These are phyloP conservation scores for Genyomyrus donnyi DNA, from an alignment of 2,113 vertebrate genomes.

Conservation along the genomic window DNA sequence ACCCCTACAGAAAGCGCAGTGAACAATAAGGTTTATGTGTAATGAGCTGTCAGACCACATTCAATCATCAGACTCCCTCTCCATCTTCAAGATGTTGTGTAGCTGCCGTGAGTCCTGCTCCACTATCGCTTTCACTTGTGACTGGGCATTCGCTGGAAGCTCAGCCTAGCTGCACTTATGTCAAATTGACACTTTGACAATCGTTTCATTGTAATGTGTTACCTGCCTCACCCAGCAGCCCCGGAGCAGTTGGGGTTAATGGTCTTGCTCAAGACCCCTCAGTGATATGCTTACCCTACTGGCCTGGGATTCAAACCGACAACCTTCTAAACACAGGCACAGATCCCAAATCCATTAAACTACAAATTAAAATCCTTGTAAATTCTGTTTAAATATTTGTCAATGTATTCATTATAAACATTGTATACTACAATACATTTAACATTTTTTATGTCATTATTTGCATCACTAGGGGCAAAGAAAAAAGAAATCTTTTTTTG, in stretches of 20 bases:
- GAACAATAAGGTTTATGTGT: background rate
- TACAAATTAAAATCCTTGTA: background rate
- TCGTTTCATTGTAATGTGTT: background rate
- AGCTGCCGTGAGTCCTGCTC: background rate
- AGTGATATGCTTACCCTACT: background rate
- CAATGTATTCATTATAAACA: background rate
- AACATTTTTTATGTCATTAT: background rate
- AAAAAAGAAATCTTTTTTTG: too few relatives aligned
- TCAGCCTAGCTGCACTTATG: background rate
- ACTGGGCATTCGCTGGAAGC: background rate
- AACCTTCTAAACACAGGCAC: background rate
- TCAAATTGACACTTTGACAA: background rate
- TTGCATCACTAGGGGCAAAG: background rate
- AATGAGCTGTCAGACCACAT: background rate
- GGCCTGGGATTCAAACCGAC: background rate
- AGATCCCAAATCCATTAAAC: background rate
- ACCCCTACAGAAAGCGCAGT: constrained; percentile 41
- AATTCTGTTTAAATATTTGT: background rate
- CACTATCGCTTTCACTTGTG: background rate
- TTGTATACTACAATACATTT: background rate
- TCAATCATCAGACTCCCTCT: background rate
- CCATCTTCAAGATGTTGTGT: background rate
- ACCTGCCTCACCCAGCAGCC: background rate
- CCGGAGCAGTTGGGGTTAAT: background rate
- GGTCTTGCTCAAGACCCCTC: background rate